Conservation (phyloP, 2,797 vertebrate species). For the Microhierax caerulescens region DNA sequence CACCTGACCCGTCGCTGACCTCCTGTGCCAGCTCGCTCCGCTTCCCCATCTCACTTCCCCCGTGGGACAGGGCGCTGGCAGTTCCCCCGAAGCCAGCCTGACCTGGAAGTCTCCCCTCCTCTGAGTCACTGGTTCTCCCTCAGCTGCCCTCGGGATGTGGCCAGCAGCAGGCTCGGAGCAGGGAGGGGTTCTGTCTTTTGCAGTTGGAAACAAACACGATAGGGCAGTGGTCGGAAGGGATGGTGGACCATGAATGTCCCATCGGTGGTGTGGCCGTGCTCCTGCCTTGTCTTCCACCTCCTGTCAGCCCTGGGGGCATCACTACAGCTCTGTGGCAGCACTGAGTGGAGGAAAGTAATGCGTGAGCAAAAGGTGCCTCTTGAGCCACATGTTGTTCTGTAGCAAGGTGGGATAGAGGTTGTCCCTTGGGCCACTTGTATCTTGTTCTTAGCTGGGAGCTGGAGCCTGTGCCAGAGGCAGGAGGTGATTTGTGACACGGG, state of each 20-base stretch:
- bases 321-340: fast-evolving
- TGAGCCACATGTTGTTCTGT: not conserved
- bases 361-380: not conserved
- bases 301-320: not conserved
- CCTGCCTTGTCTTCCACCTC: not conserved
- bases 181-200: not conserved
- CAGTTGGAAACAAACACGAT: not conserved
- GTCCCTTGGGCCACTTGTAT: not conserved
- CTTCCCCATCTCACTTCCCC: not conserved
- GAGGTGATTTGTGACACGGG: not conserved
- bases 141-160: not conserved
- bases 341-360: not conserved
- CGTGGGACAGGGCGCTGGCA: fast-evolving
- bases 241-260: not conserved
- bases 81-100: not conserved
- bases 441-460: not conserved
- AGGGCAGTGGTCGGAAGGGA: not conserved
- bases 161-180: not conserved
- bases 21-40: not conserved
- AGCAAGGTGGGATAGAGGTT: not conserved
- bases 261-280: not conserved
- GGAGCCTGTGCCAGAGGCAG: not conserved
- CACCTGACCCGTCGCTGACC: not conserved
- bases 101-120: not conserved
- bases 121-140: constrained; percentile 37